Conservation (phyloP, 2,888 invertebrate genomes). For the Thyatira batis region DNA sequence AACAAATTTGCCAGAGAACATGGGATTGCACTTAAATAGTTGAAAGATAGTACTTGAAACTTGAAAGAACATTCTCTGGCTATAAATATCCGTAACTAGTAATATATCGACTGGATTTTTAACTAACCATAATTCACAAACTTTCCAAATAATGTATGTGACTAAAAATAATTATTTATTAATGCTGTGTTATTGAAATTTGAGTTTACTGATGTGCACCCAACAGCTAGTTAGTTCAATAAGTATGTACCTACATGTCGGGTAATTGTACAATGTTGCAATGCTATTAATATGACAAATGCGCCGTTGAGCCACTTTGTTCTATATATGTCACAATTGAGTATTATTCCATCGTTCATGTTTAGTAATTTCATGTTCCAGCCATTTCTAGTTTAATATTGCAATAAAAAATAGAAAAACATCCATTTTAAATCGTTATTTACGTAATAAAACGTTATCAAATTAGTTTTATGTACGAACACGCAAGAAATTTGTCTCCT, state of each 20-base stretch:
- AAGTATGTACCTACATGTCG: slow-evolving; percentile 14
- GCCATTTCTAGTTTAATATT: neutral
- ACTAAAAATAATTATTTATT: too few species aligned
- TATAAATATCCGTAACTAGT: neutral
- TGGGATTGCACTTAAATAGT: neutral
- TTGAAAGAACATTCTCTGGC: neutral
- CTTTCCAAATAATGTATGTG: too few species aligned
- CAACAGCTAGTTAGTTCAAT: too few species aligned
- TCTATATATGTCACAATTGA: neutral
- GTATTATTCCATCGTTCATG: neutral
- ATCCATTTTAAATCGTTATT: neutral
- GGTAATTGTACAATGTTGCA: slow-evolving; percentile 38
- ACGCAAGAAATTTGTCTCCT: too few species aligned
- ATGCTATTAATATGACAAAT: slow-evolving; percentile 45
- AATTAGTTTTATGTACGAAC: too few species aligned
- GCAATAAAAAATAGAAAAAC: neutral
- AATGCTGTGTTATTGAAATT: too few species aligned
- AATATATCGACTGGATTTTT: neutral
- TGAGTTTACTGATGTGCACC: too few species aligned
- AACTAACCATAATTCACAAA: too few species aligned
- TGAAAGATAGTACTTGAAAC: neutral
- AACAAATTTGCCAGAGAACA: neutral
- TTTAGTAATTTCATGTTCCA: neutral
- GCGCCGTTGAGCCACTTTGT: slow-evolving; percentile 22
- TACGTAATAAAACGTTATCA: neutral